Evolutionary conservation across 2,888 invertebrate genomes (phyloP).

Genomic region (Chydorus sphaericus): DNA sequence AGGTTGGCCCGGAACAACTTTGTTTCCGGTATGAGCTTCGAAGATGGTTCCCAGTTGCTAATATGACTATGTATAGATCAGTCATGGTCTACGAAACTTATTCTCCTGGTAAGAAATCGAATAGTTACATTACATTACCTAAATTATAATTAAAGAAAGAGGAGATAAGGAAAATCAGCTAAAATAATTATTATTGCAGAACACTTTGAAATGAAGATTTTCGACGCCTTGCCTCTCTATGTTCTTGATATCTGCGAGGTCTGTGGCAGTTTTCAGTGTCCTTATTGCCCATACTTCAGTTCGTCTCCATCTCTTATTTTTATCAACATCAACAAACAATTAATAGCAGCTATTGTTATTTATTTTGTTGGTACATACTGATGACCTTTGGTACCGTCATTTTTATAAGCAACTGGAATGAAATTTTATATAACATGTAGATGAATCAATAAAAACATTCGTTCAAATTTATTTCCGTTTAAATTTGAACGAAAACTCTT

Average conservation of each 20-base stretch:
- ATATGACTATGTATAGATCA: constrained; percentile 36
- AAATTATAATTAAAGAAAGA: too few relatives aligned
- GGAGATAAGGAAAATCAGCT: too few relatives aligned
- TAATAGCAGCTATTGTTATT: neutral
- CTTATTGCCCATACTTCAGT: constrained; percentile 32
- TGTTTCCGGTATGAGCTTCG: constrained; percentile 38
- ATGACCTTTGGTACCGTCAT: neutral
- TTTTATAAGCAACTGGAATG: too few relatives aligned
- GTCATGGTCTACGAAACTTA: constrained; percentile 38
- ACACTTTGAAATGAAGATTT: constrained; percentile 25
- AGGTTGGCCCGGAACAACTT: constrained; percentile 28
- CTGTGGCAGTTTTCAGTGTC: constrained; percentile 36
- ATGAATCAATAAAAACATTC: too few relatives aligned
- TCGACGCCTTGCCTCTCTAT: constrained; percentile 28
- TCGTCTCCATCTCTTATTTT: neutral
- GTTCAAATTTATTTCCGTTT: too few relatives aligned
- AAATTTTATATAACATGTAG: too few relatives aligned
- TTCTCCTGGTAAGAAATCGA: constrained; percentile 32
- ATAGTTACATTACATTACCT: too few relatives aligned
- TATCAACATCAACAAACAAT: neutral
- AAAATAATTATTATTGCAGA: constrained; percentile 23
- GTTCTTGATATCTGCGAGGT: constrained; percentile 34
- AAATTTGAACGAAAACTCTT: too few relatives aligned
- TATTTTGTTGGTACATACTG: too few relatives aligned
- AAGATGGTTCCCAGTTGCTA: constrained; percentile 41